phyloP scores from a whole-genome alignment of 2,113 vertebrate genomes.

The Osmerus eperlanus region DNA sequence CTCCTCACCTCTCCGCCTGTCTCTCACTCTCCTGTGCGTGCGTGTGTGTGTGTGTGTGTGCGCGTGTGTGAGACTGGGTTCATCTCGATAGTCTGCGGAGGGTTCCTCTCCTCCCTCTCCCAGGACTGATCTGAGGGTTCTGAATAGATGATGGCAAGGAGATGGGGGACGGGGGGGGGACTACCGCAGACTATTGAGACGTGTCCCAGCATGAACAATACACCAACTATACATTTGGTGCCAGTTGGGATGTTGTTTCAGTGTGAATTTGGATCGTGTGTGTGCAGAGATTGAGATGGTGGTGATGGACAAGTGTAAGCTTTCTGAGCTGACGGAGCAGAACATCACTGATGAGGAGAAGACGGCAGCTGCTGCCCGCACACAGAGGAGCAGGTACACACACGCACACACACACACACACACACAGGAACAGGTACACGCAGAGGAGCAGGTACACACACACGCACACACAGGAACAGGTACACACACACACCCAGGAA shows the following conservation, averaged over 20 bases:
- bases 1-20: conserved; percentile 65
- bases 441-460: neutral
- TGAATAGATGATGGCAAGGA: too few species aligned
- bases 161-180: too few species aligned
- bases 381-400: conserved; percentile 83
- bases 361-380: conserved; percentile 79
- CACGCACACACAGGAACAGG: neutral
- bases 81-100: neutral
- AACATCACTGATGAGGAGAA: conserved; percentile 98
- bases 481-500: neutral
- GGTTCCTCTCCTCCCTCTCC: neutral
- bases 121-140: neutral
- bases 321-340: conserved; percentile 81
- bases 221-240: neutral
- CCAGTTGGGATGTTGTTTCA: conserved; percentile 11
- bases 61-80: neutral
- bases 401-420: neutral
- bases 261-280: conserved; percentile 1
- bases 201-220: too few species aligned
- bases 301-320: conserved; percentile 92
- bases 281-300: conserved; percentile 97
- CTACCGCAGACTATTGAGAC: too few species aligned
- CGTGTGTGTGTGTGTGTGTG: neutral
- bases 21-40: conserved; percentile 40
- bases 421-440: neutral